These are phyloP conservation scores for Agrilus cyanescens DNA, from an alignment of 2,888 invertebrate genomes.

Conservation along the genomic window DNA sequence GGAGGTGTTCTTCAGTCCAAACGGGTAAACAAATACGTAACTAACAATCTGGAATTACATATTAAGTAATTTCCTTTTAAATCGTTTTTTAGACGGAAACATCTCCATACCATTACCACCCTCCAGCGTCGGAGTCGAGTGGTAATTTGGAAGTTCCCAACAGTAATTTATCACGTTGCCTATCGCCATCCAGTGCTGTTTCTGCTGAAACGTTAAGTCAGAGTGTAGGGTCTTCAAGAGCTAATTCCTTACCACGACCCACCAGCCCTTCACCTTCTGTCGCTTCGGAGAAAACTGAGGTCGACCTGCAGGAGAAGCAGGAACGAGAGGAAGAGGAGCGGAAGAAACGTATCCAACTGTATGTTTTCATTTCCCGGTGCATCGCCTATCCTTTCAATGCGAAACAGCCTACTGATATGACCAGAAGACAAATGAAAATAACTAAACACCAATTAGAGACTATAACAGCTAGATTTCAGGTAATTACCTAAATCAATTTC, in stretches of 20 bases:
- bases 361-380: slow-evolving; percentile 96
- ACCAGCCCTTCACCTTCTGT: slow-evolving; percentile 87
- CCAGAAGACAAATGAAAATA: slow-evolving; percentile 87
- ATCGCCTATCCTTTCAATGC: slow-evolving; percentile 99
- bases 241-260: slow-evolving; percentile 62
- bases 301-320: slow-evolving; percentile 79
- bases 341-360: slow-evolving; percentile 86
- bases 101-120: slow-evolving; percentile 34
- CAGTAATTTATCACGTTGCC: slow-evolving; percentile 35
- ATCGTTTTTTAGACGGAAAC: slow-evolving; percentile 27
- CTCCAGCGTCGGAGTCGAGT: slow-evolving; percentile 29
- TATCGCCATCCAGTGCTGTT: slow-evolving; percentile 49
- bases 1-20: slow-evolving; percentile 18
- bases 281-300: slow-evolving; percentile 79
- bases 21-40: slow-evolving; percentile 9
- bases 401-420: slow-evolving; percentile 98
- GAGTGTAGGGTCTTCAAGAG: slow-evolving; percentile 46
- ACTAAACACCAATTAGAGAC: slow-evolving; percentile 92
- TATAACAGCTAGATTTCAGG: slow-evolving; percentile 89
- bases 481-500: slow-evolving; percentile 37
- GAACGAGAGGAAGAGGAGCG: slow-evolving; percentile 95
- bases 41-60: not conserved
- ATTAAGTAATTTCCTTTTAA: not conserved
- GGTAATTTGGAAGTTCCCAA: slow-evolving; percentile 36
- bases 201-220: slow-evolving; percentile 49